A percentile compares a stretch with the other conserved stretches of the same genome.
These are phyloP conservation scores for Catonia carolina DNA, from an alignment of 2,888 invertebrate species.

Conservation along the genomic window DNA sequence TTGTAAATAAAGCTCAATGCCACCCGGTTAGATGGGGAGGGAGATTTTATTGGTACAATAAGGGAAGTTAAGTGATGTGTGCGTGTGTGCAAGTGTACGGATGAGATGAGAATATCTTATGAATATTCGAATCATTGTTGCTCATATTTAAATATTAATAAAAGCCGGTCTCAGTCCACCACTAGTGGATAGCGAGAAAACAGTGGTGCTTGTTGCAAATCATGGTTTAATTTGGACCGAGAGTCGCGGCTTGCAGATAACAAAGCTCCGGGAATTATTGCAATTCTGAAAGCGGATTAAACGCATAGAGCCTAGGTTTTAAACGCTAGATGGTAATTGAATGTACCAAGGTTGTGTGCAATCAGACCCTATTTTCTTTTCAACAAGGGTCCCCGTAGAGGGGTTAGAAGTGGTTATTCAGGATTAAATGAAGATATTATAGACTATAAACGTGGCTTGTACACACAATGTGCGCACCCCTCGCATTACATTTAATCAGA, in stretches of 20 bases:
- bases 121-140: too few species aligned
- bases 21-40: too few species aligned
- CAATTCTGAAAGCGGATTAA: constrained; percentile 21
- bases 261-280: constrained; percentile 12
- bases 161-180: too few species aligned
- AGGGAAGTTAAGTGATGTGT: too few species aligned
- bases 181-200: background rate
- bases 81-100: too few species aligned
- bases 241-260: constrained; percentile 24
- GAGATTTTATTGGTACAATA: too few species aligned
- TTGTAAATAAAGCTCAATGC: too few species aligned
- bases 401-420: constrained; percentile 28
- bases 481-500: constrained; percentile 31
- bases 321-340: constrained; percentile 25
- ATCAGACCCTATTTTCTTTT: constrained; percentile 24
- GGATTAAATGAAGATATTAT: constrained; percentile 35
- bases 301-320: constrained; percentile 19
- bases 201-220: constrained; percentile 24
- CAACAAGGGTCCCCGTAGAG: constrained; percentile 21
- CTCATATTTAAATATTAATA: too few species aligned
- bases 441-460: constrained; percentile 42
- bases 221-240: constrained; percentile 22
- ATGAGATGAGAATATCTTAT: too few species aligned
- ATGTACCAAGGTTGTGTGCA: constrained; percentile 21
- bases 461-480: constrained; percentile 40